Conservation (phyloP, 2,797 vertebrate species). For the Microcaecilia unicolor region DNA sequence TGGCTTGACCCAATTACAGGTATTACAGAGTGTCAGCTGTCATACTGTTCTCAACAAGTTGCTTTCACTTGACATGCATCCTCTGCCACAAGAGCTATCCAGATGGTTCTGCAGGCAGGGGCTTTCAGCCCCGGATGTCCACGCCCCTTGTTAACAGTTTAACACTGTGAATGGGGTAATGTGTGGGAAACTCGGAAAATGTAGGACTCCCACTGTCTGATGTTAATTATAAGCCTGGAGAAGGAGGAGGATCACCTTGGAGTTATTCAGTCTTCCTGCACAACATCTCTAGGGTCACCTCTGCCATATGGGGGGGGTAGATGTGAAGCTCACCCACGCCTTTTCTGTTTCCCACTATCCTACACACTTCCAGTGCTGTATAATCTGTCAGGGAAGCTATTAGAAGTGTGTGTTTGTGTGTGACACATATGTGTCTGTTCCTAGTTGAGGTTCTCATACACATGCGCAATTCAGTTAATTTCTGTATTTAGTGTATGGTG, state of each 20-base stretch:
- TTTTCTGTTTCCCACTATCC: too few relatives aligned
- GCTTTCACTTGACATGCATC: too few relatives aligned
- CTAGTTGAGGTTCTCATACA: too few relatives aligned
- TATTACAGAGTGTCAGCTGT: constrained; percentile 5
- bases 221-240: constrained; percentile 15
- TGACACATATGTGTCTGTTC: too few relatives aligned
- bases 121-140: constrained; percentile 14
- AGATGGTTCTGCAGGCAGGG: constrained; percentile 44
- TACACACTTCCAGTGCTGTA: constrained; percentile 19
- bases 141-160: constrained; percentile 30
- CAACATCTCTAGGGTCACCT: too few relatives aligned
- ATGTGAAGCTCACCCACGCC: too few relatives aligned
- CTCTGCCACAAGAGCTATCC: constrained; percentile 26
- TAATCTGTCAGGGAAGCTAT: constrained; percentile 38
- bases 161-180: constrained; percentile 18
- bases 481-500: too few relatives aligned
- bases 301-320: too few relatives aligned
- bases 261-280: too few relatives aligned
- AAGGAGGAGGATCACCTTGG: too few relatives aligned
- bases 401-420: too few relatives aligned
- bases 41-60: constrained; percentile 14
- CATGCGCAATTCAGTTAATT: too few relatives aligned
- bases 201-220: constrained; percentile 10
- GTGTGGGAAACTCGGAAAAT: constrained; percentile 19
- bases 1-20: constrained; percentile 30